These are phyloP conservation scores for Dromococcyx pavoninus DNA, from an alignment of 2,797 vertebrate species.

Conservation along the genomic window DNA sequence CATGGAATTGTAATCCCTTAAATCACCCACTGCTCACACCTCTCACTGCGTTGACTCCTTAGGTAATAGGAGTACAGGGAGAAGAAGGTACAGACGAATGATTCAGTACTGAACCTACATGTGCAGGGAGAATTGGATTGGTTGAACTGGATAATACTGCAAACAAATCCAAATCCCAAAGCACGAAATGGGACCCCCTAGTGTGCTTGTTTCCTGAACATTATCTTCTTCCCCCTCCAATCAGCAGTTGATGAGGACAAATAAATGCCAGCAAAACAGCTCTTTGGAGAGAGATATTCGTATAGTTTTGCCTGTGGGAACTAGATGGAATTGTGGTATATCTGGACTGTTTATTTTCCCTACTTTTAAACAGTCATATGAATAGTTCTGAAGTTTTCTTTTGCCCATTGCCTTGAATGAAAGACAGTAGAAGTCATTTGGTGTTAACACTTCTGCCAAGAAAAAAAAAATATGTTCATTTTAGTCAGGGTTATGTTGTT, in stretches of 20 bases:
- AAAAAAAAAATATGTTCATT: neutral
- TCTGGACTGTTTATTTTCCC: conserved; percentile 42
- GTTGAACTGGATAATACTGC: neutral
- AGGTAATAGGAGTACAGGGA: neutral
- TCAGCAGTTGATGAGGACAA: neutral
- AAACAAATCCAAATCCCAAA: conserved; percentile 22
- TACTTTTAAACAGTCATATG: conserved; percentile 52
- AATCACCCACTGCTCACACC: neutral
- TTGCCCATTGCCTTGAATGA: neutral
- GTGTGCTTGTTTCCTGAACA: neutral
- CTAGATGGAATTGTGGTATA: conserved; percentile 34
- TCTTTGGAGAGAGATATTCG: conserved; percentile 45
- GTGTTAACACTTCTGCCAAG: neutral
- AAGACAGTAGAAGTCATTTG: neutral
- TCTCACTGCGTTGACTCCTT: neutral
- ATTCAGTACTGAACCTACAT: neutral
- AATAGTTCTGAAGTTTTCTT: conserved; percentile 40
- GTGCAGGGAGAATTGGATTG: neutral
- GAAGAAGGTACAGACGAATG: neutral
- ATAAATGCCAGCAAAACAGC: conserved; percentile 41
- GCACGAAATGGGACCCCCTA: neutral
- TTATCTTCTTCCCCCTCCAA: conserved; percentile 5
- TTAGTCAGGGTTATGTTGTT: neutral
- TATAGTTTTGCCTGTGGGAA: conserved; percentile 44
- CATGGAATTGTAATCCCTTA: neutral